Evolutionary conservation across 37 sponge, comb jelly and placozoan species (phyloP).

Genomic region (Axinella damicornis): DNA sequence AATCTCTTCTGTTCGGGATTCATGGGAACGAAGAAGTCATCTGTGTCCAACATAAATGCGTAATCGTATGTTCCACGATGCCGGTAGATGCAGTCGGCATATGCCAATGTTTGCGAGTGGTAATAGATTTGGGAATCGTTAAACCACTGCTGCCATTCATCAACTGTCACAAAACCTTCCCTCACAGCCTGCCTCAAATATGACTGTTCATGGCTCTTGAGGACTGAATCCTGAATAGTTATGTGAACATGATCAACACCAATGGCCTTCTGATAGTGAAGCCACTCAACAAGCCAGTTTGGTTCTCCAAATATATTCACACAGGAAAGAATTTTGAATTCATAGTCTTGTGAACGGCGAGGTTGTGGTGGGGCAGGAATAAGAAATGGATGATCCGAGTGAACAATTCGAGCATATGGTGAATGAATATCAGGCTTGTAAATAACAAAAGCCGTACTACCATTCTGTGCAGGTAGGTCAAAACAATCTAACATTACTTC

Average conservation of each 20-base stretch:
- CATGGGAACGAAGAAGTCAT: conserved; percentile 26
- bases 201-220: neutral
- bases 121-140: neutral
- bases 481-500: conserved; percentile 13
- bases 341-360: neutral
- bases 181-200: neutral
- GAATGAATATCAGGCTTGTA: neutral
- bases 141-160: neutral
- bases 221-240: neutral
- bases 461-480: neutral
- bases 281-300: neutral
- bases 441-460: neutral
- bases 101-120: conserved; percentile 20
- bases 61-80: conserved; percentile 8
- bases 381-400: neutral
- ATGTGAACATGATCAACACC: conserved; percentile 15
- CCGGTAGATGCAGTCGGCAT: conserved; percentile 21
- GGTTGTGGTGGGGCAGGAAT: neutral
- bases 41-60: neutral
- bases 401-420: neutral
- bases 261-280: conserved; percentile 17
- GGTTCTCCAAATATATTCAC: conserved; percentile 5
- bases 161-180: conserved; percentile 1
- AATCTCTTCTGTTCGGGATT: neutral
- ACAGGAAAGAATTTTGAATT: neutral